Evolutionary conservation across 2,888 invertebrate genomes (phyloP), one percentile per base, ranked within the genome.

Genomic region (Microplitis manilae): DNA sequence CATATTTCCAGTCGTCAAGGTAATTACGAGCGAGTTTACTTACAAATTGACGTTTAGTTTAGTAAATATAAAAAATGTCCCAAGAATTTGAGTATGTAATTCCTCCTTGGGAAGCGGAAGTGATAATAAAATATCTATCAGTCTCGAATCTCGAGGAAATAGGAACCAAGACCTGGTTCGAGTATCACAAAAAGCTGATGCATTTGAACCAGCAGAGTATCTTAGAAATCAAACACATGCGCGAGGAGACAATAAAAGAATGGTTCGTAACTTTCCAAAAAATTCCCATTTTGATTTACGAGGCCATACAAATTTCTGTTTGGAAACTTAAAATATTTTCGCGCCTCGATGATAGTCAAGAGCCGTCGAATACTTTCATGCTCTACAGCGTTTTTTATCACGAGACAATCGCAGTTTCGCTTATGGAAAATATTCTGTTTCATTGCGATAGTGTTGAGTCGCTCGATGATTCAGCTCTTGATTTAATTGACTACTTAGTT

Each of bases 151-250:
- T 96, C 41, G 92, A 93, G 80, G 92, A 92, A 79, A 91, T 97
- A 79, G 97, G 96, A 71, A 93, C 92, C 70, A 91, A 91, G 84
- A 87, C 89, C 73, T 96, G 96, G 96, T 90, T 96, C 68, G 95
- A 95, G 83, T 94, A 93, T 90, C 97, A 97, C 87, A 94, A 96
- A 86, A 92, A 94, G 84, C 88, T 97, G 7, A 95, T 97, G 86
- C 95, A 96, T 88, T 88, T 98, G 9, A 96, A 96, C 86, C 96
- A 97, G 89, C 96, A 97, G 91, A 96, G 96, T 1, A 93, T 96
- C 65, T 88, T 96, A 64, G 97, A 97, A 91, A 96, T 96, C 0
- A 92, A 93, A 9, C 92, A 93, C 39, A 91, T 95, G 85, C 93
- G 94, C 82, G 96, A 97, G 89, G 97, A 98, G 90, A 92, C 93